Evolutionary conservation across 1,140 invertebrate genomes (phyloP).

Genomic region (Aleiodes sp.): DNA sequence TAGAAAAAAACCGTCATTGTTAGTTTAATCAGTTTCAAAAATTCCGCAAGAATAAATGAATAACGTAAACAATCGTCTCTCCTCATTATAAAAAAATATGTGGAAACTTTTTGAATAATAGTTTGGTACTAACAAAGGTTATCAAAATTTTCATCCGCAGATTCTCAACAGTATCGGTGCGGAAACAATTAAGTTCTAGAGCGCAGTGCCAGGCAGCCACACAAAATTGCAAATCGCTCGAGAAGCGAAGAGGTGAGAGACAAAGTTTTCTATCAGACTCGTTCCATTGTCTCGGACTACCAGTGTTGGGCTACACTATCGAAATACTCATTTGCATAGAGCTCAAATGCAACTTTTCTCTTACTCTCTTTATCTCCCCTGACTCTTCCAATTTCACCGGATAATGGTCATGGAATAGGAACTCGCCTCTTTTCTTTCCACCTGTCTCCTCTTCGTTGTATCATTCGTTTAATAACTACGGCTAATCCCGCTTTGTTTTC

Average conservation of each 20-base stretch:
- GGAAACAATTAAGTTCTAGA: not conserved
- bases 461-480: constrained; percentile 49
- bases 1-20: too few relatives aligned
- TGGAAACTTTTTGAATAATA: too few relatives aligned
- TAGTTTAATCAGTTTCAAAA: too few relatives aligned
- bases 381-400: constrained; percentile 9
- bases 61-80: too few relatives aligned
- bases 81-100: too few relatives aligned
- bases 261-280: constrained; percentile 42
- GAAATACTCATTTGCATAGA: constrained; percentile 46
- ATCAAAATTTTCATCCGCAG: not conserved
- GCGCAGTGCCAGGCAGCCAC: not conserved
- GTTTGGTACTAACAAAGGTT: not conserved
- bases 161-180: not conserved
- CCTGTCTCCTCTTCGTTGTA: constrained; percentile 32
- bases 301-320: constrained; percentile 34
- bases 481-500: constrained; percentile 46
- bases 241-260: constrained; percentile 19
- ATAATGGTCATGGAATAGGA: constrained; percentile 32
- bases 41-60: too few relatives aligned
- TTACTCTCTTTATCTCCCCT: constrained; percentile 29
- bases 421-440: not conserved
- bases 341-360: constrained; percentile 15
- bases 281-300: constrained; percentile 34
- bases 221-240: constrained; percentile 30